Evolutionary conservation across 2,797 vertebrate species (phyloP), one percentile per base, ranked within the genome.

Genomic region (Alauda arvensis): DNA sequence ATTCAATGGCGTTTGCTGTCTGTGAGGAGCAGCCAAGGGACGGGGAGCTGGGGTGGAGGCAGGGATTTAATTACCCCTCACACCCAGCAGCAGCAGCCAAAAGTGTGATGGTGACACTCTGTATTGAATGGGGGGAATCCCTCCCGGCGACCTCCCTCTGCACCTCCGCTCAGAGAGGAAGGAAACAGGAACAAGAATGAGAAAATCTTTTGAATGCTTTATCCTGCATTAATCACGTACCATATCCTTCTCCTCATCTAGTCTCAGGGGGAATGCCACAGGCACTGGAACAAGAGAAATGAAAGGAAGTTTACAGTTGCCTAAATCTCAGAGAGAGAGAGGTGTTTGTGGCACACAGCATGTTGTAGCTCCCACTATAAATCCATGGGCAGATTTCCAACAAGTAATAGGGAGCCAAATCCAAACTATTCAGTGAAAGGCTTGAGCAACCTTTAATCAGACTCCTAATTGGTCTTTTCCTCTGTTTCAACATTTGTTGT

Each of bases 371-470:
- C 70, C 77, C 65, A 39, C 88, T 74, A 57, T 78, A 87, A 93
- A 92, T 81, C 68, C 80, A 78, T 4, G 57, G 88, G 91, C 90
- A 91, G 65, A 61, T 82, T 92, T 91, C 90, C 93, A 88, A 45
- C 55, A 77, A 91, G 80, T 83, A 91, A 91, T 18, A 77, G 65
- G 75, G 80, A 89, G 83, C 75, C 8, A 51, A 90, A 90, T 87
- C 68, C 85, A 79, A 85, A 90, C 60, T 53, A 76, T 52, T 83
- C 84, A 57, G 83, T 87, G 79, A 91, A 94, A 87, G 77, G 79
- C 85, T 85, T 81, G 60, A 91, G 74, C 85, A 93, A 78, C 93
- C 77, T 91, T 92, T 91, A 94, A 91, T 94, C 92, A 86, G 86
- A 71, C 40, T 89, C 72, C 66, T 92, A 94, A 89, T 91, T 90